A percentile compares a stretch with the other conserved stretches of the same genome.
phyloP scores from a whole-genome alignment of 2,113 vertebrate species.

The Sula dactylatra region DNA sequence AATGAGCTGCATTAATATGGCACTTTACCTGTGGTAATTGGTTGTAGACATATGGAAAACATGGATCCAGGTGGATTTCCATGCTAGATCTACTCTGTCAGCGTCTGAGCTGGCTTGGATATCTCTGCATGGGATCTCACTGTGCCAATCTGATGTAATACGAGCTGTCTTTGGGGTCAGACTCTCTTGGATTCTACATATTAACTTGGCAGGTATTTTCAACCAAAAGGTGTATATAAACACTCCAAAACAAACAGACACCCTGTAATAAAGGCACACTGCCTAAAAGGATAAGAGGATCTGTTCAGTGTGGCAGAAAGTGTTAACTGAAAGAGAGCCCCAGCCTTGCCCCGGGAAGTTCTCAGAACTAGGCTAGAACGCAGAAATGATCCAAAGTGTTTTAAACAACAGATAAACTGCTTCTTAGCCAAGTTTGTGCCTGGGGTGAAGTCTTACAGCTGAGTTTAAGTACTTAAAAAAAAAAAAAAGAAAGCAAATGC shows the following conservation, averaged over 20 bases:
- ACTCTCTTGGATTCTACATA: background rate
- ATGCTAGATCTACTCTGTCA: background rate
- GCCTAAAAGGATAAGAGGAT: background rate
- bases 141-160: background rate
- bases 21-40: background rate
- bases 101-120: background rate
- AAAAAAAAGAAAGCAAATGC: background rate
- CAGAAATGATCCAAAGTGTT: background rate
- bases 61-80: background rate
- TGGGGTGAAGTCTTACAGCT: background rate
- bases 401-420: slow-evolving; percentile 11
- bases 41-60: background rate
- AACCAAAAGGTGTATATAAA: background rate
- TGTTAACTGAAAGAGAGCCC: background rate
- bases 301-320: background rate
- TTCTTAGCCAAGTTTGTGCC: background rate
- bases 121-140: background rate
- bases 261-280: background rate
- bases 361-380: background rate
- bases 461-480: background rate
- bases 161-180: background rate
- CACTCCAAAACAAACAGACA: background rate
- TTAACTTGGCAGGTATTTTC: background rate
- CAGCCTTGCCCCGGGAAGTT: background rate
- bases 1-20: background rate